These are phyloP conservation scores for Colletes latitarsis DNA, from an alignment of 1,140 invertebrate species.

Conservation along the genomic window DNA sequence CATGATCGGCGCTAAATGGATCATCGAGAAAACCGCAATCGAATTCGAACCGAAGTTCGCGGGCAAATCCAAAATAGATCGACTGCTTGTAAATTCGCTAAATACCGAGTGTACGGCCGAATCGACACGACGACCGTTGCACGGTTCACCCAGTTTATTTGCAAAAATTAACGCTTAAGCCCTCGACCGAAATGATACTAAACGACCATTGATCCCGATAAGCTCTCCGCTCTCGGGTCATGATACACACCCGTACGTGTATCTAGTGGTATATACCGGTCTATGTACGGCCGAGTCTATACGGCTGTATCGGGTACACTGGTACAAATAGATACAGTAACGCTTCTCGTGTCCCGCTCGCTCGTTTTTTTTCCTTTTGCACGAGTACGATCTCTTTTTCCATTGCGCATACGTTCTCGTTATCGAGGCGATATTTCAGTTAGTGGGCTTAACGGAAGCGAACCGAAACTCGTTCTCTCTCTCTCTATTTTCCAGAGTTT, in stretches of 20 bases:
- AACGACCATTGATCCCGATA: constrained; percentile 78
- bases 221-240: constrained; percentile 63
- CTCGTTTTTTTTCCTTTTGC: background rate
- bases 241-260: background rate
- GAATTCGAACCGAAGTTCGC: constrained; percentile 33
- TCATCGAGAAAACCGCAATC: constrained; percentile 47
- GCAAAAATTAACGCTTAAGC: constrained; percentile 77
- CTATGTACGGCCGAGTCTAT: background rate
- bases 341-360: background rate
- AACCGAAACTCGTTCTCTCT: background rate
- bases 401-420: constrained; percentile 70
- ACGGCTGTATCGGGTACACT: background rate
- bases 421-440: constrained; percentile 76
- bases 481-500: constrained; percentile 3
- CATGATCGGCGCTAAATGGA: constrained; percentile 31
- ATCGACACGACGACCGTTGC: constrained; percentile 13
- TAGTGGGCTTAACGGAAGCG: constrained; percentile 68
- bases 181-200: constrained; percentile 70
- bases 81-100: constrained; percentile 70
- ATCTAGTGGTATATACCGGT: constrained; percentile 2
- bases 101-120: constrained; percentile 50
- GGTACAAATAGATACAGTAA: constrained; percentile 28
- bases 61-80: constrained; percentile 53
- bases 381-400: constrained; percentile 43
- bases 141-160: constrained; percentile 58